Evolutionary conservation across 2,888 invertebrate genomes (phyloP).

Genomic region (Nephrotoma appendiculata): DNA sequence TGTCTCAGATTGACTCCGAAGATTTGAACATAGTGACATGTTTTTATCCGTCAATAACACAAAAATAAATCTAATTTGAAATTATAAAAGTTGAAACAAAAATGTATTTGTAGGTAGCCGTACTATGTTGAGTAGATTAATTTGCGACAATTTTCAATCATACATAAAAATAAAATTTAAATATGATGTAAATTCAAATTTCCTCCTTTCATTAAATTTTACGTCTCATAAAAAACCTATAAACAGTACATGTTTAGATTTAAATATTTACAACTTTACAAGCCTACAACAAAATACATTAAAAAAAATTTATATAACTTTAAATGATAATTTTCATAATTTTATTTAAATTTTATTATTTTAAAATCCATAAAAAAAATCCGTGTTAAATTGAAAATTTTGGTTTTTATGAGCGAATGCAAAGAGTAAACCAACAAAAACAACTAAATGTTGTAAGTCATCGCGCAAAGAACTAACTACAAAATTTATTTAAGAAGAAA

Average conservation of each 20-base stretch:
- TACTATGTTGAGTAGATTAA: no score
- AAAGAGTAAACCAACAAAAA: background rate
- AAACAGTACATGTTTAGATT: background rate
- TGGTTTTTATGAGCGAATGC: background rate
- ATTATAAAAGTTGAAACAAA: no score
- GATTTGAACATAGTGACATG: no score
- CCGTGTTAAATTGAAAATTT: conserved; percentile 1
- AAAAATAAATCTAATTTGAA: no score
- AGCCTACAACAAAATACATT: background rate
- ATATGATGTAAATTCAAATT: background rate
- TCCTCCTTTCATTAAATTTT: background rate
- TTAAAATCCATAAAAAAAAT: background rate
- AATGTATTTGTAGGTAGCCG: no score
- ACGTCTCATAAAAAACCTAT: background rate
- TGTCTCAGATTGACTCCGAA: no score
- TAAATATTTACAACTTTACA: background rate
- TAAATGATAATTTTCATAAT: background rate
- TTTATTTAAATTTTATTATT: background rate
- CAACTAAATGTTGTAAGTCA: background rate
- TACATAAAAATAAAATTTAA: no score
- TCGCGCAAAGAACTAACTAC: background rate
- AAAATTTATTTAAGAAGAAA: background rate
- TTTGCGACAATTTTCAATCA: no score
- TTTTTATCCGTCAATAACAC: no score
- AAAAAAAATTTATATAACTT: background rate